These are phyloP conservation scores for Lates japonicus DNA, from an alignment of 2,797 vertebrate genomes.

Conservation along the genomic window DNA sequence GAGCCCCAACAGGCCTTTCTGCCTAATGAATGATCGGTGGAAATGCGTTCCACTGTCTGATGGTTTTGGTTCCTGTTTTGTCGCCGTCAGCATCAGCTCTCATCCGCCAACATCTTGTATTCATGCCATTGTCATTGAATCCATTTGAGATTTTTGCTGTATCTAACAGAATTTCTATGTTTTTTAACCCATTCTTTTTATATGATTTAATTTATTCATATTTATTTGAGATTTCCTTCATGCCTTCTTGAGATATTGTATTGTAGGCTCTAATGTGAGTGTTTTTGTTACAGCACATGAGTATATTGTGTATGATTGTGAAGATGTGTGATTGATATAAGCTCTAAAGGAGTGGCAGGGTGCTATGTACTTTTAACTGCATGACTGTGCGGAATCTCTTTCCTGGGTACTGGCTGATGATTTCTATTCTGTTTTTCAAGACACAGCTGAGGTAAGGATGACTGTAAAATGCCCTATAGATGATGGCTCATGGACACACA, in stretches of 20 bases:
- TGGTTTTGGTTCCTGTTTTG: no score
- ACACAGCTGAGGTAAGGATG: conserved; percentile 37
- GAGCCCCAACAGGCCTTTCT: conserved; percentile 44
- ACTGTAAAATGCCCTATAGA: no score
- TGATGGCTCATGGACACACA: conserved; percentile 14
- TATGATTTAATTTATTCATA: conserved; percentile 82
- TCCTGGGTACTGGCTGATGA: no score
- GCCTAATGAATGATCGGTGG: no score
- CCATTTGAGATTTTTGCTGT: conserved; percentile 57
- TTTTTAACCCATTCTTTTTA: conserved; percentile 76
- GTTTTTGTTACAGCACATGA: conserved; percentile 53
- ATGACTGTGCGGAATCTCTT: no score
- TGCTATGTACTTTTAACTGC: no score
- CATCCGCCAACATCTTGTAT: no score
- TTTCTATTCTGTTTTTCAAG: conserved; percentile 32
- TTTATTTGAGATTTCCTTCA: conserved; percentile 79
- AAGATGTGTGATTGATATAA: conserved; percentile 3
- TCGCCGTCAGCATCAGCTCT: no score
- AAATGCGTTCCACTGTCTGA: no score
- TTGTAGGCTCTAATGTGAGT: conserved; percentile 51
- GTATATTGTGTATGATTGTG: conserved; percentile 12
- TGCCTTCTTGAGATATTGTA: conserved; percentile 74
- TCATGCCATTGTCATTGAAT: no score
- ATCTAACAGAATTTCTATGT: conserved; percentile 69
- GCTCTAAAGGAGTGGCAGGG: no score